phyloP scores from a whole-genome alignment of 2,888 invertebrate species.

The Hemistola chrysoprasaria region DNA sequence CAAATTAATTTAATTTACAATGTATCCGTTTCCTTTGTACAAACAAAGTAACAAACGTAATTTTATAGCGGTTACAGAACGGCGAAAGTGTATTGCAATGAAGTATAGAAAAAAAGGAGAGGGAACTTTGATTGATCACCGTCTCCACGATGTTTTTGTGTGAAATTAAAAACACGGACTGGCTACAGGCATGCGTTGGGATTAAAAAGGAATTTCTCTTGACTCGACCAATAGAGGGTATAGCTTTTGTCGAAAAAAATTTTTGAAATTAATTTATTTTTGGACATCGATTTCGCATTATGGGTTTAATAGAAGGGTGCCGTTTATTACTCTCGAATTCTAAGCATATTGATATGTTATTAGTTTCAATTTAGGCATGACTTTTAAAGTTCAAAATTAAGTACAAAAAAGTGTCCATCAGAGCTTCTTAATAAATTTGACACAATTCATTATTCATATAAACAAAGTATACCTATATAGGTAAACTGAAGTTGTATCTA shows the following conservation, averaged over 20 bases:
- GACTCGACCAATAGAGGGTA: constrained; percentile 59
- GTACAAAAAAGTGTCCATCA: no score
- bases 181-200: constrained; percentile 74
- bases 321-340: constrained; percentile 24
- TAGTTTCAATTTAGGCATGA: not conserved
- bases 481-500: no score
- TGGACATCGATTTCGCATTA: constrained; percentile 62
- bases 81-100: constrained; percentile 76
- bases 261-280: constrained; percentile 67
- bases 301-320: constrained; percentile 44
- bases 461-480: no score
- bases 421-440: no score
- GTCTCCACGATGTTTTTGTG: constrained; percentile 72
- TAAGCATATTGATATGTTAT: constrained; percentile 11
- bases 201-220: constrained; percentile 75
- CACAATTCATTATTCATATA: no score
- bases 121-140: constrained; percentile 81
- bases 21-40: constrained; percentile 72
- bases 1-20: constrained; percentile 72
- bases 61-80: constrained; percentile 73
- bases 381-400: no score
- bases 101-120: constrained; percentile 71
- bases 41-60: constrained; percentile 72
- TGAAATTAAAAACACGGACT: constrained; percentile 78
- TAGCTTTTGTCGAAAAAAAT: constrained; percentile 57